Evolutionary conservation across 92 coral and sea anemone species (phyloP).

Genomic region (Zoanthus sansibaricus): DNA sequence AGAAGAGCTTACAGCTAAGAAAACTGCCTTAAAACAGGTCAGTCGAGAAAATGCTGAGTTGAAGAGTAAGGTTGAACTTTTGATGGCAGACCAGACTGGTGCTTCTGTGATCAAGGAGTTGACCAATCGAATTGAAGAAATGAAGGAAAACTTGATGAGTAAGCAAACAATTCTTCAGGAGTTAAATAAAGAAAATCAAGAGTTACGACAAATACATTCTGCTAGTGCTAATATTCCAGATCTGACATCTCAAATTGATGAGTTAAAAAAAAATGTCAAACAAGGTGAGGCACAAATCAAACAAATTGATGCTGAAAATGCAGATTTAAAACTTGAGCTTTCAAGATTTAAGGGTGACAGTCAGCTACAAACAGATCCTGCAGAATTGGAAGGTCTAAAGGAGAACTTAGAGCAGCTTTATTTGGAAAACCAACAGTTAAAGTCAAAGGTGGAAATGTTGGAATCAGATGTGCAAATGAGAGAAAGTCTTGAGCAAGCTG

Average conservation of each 20-base stretch:
- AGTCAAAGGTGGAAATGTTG: slow-evolving; percentile 40
- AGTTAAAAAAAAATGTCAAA: slow-evolving; percentile 71
- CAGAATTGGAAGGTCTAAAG: slow-evolving; percentile 36
- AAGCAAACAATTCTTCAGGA: slow-evolving; percentile 84
- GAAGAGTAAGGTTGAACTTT: slow-evolving; percentile 80
- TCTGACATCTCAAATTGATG: slow-evolving; percentile 64
- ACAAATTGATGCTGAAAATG: slow-evolving; percentile 74
- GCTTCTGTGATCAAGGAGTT: slow-evolving; percentile 83
- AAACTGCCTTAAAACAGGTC: slow-evolving; percentile 91
- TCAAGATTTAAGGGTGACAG: slow-evolving; percentile 28
- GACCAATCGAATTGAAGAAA: slow-evolving; percentile 76
- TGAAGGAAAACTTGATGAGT: slow-evolving; percentile 75
- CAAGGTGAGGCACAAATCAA: slow-evolving; percentile 71
- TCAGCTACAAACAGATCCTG: slow-evolving; percentile 1
- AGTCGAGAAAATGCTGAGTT: slow-evolving; percentile 97
- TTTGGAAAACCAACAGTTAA: slow-evolving; percentile 67
- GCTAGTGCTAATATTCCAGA: slow-evolving; percentile 58
- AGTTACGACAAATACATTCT: slow-evolving; percentile 74
- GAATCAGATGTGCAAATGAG: slow-evolving; percentile 60
- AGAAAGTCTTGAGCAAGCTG: slow-evolving; percentile 77
- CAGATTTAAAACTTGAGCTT: slow-evolving; percentile 63
- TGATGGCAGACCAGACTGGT: slow-evolving; percentile 82
- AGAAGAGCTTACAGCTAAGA: slow-evolving; percentile 95
- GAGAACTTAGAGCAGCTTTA: slow-evolving; percentile 61
- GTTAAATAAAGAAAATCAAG: slow-evolving; percentile 88